A percentile compares a stretch with the other conserved stretches of the same genome.
phyloP scores from a whole-genome alignment of 1,140 invertebrate genomes.

The Leucophenga varia region DNA sequence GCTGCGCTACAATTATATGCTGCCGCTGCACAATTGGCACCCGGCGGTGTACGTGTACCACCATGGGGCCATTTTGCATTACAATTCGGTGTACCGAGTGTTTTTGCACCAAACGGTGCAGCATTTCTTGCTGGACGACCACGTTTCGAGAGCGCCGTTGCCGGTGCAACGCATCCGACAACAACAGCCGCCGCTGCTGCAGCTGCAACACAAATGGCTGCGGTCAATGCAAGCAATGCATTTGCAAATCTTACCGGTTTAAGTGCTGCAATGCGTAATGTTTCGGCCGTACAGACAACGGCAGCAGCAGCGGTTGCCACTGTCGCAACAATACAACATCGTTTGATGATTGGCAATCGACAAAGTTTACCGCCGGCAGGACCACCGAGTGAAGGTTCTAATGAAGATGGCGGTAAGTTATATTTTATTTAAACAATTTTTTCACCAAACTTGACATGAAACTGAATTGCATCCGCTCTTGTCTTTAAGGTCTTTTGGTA shows the following conservation, averaged over 20 bases:
- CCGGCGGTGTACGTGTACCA: slow-evolving; percentile 58
- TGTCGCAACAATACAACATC: slow-evolving; percentile 50
- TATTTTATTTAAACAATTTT: no score
- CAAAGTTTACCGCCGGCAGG: slow-evolving; percentile 48
- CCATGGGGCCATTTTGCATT: slow-evolving; percentile 61
- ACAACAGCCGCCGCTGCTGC: slow-evolving; percentile 38
- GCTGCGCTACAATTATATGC: slow-evolving; percentile 62
- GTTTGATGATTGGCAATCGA: slow-evolving; percentile 50
- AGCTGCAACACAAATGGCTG: slow-evolving; percentile 45
- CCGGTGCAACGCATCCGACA: slow-evolving; percentile 24
- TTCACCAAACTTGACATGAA: no score
- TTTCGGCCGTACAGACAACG: slow-evolving; percentile 47
- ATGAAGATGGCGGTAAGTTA: slow-evolving; percentile 61
- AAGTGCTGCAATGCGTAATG: slow-evolving; percentile 47
- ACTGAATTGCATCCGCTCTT: no score
- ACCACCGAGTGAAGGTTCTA: slow-evolving; percentile 62
- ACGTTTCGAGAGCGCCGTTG: slow-evolving; percentile 30
- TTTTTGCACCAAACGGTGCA: slow-evolving; percentile 51
- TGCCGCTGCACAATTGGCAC: slow-evolving; percentile 61
- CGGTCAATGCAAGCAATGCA: slow-evolving; percentile 51
- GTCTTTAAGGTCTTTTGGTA: no score
- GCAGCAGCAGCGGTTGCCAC: slow-evolving; percentile 50
- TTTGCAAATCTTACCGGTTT: slow-evolving; percentile 54
- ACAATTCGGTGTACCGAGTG: slow-evolving; percentile 61
- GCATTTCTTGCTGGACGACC: slow-evolving; percentile 15